Base-by-base conservation (phyloP, 1,140 invertebrate genomes). In the Aradophagus sp. region DNA sequence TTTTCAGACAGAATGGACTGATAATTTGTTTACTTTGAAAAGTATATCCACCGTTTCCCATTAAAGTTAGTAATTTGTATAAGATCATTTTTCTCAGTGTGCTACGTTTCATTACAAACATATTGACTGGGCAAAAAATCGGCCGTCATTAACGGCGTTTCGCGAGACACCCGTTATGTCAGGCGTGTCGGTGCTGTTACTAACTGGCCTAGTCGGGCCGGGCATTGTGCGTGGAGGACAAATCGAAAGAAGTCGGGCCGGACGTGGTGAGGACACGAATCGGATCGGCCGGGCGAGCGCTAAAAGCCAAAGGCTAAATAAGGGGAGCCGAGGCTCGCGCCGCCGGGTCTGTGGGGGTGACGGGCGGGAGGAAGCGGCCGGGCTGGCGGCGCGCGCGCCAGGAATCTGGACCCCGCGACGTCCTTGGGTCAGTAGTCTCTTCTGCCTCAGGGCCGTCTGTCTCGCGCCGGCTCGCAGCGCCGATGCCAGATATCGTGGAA, bases 401-500 rank as follows among this genome's bases (percentile, higher is more conserved):
- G 52, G 70, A 78, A 80, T 81, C 78, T 79, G 80, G 79, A 77
- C 68, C 79, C 80, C 74, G 77, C 71, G 77, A 79, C 80, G 80
- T 79, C 80, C 79, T 81, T 80, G 79, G 79, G 79, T 59, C 74
- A 73, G 74, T 81, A 79, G 79, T 80, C 77, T 74, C 73, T 35
- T 66, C 44, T 61, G 41, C 72, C 52, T 77, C 80, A 77, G 74
- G 80, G 80, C 71, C 78, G 77, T 78, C 77, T 77, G 77, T 77
- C 77, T 77, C 68, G 72, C 7, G n/a, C n/a, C n/a, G n/a, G n/a
- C 48, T 62, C 69, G 65, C 48, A 63, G 48, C 66, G 48, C 36
- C 42, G 48, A 68, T 68, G 55, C 66, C 56, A 69, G 66, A 69
- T 62, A 69, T 69, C 48, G 50, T 56, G 56, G 56, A 62, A 69